phyloP scores from a whole-genome alignment of 2,797 vertebrate genomes.

The Phyllotis vaccarum region DNA sequence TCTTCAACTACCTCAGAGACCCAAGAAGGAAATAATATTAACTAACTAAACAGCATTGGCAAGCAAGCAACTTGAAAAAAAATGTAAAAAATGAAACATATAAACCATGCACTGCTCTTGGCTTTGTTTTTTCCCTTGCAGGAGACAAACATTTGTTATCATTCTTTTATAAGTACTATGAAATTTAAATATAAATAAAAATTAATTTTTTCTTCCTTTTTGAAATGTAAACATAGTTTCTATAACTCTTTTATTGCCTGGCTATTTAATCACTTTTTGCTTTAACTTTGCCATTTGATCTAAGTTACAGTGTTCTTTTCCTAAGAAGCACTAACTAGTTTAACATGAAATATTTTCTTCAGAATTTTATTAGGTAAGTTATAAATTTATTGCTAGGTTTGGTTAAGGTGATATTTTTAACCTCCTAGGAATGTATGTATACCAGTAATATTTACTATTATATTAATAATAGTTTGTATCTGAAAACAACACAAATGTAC shows the following conservation, averaged over 20 bases:
- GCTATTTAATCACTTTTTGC: neutral
- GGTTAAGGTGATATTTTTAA: neutral
- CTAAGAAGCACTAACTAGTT: neutral
- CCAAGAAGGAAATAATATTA: too few relatives aligned
- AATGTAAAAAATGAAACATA: neutral
- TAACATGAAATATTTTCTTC: neutral
- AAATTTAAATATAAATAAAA: neutral
- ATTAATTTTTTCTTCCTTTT: neutral
- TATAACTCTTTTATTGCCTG: neutral
- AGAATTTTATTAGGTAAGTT: neutral
- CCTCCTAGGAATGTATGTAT: neutral
- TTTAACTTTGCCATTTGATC: neutral
- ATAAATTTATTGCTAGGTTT: neutral
- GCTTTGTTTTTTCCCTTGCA: fast-evolving
- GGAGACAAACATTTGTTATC: neutral
- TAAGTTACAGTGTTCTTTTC: neutral
- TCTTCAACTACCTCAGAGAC: too few relatives aligned
- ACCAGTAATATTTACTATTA: neutral
- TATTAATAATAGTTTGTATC: neutral
- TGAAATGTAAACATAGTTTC: neutral
- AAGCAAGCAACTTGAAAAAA: too few relatives aligned
- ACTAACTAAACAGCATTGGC: too few relatives aligned
- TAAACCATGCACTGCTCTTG: neutral
- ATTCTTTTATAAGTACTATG: neutral
- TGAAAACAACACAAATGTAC: neutral